Conservation (phyloP, 2,113 vertebrate genomes). For the Leucopsar rothschildi region DNA sequence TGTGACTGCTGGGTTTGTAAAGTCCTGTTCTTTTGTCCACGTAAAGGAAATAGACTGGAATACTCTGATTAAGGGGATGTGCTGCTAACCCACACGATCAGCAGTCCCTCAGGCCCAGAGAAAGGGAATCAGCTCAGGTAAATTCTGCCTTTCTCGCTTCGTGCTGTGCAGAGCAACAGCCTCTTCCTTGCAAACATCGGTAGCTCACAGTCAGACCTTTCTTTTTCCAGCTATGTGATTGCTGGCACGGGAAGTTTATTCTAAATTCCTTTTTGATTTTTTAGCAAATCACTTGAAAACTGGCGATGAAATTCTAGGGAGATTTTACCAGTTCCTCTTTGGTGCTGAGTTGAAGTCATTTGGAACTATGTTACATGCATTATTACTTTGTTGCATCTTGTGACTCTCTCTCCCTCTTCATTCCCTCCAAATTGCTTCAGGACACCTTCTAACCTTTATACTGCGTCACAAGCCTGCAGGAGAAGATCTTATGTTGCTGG, state of each 20-base stretch:
- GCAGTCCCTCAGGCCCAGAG: not conserved
- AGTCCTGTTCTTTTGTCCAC: not conserved
- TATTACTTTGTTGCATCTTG: constrained; percentile 44
- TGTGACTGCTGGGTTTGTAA: constrained; percentile 1
- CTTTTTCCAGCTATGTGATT: not conserved
- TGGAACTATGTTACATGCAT: constrained; percentile 33
- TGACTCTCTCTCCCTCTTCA: constrained; percentile 65
- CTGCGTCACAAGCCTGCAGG: constrained; percentile 56
- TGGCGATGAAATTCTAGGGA: constrained; percentile 3
- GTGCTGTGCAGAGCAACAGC: not conserved
- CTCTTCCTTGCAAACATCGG: not conserved
- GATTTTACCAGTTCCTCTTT: constrained; percentile 31
- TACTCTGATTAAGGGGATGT: not conserved
- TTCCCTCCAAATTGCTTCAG: constrained; percentile 63
- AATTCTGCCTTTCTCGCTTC: not conserved
- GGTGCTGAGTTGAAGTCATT: constrained; percentile 45
- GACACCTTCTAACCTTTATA: constrained; percentile 61
- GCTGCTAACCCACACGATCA: not conserved
- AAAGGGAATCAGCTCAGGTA: not conserved
- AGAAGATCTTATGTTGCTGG: constrained; percentile 62
- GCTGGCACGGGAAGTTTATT: not conserved
- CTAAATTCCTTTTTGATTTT: constrained; percentile 26
- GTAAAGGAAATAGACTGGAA: not conserved
- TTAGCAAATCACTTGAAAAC: constrained; percentile 17
- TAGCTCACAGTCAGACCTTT: not conserved